A percentile compares a stretch with the other conserved stretches of the same genome.
phyloP scores from a whole-genome alignment of 2,888 invertebrate species.

The Galeopsomyia nigrocyanea region DNA sequence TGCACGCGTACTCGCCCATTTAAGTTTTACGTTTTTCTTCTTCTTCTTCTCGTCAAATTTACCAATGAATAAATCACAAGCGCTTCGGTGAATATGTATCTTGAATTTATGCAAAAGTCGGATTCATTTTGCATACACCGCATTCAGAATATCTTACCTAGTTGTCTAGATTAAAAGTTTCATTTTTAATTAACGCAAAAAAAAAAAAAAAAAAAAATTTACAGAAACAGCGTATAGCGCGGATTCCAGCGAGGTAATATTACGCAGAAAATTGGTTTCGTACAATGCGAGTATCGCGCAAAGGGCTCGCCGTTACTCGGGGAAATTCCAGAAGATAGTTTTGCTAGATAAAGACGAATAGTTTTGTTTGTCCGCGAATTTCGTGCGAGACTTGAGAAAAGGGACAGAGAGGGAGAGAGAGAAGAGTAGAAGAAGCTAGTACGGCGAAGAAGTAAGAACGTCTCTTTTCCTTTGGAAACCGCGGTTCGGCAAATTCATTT shows the following conservation, averaged over 20 bases:
- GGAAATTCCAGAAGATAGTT: conserved; percentile 56
- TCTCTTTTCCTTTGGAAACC: conserved; percentile 38
- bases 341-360: conserved; percentile 60
- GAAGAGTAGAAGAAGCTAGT: conserved; percentile 22
- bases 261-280: neutral
- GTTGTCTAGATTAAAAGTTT: too few relatives aligned
- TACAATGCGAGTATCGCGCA: conserved; percentile 1
- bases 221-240: too few relatives aligned
- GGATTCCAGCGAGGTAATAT: neutral
- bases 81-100: neutral
- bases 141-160: too few relatives aligned
- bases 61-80: neutral
- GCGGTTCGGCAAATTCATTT: conserved; percentile 40
- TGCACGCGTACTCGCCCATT: too few relatives aligned
- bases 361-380: conserved; percentile 57
- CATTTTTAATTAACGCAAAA: too few relatives aligned
- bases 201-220: too few relatives aligned
- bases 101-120: too few relatives aligned
- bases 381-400: conserved; percentile 5
- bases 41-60: neutral
- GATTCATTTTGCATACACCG: too few relatives aligned
- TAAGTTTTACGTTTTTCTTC: too few relatives aligned
- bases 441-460: conserved; percentile 35
- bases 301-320: conserved; percentile 46
- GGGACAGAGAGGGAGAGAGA: conserved; percentile 1